Evolutionary conservation across 2,888 invertebrate species (phyloP).

Genomic region (Hedya salicella): DNA sequence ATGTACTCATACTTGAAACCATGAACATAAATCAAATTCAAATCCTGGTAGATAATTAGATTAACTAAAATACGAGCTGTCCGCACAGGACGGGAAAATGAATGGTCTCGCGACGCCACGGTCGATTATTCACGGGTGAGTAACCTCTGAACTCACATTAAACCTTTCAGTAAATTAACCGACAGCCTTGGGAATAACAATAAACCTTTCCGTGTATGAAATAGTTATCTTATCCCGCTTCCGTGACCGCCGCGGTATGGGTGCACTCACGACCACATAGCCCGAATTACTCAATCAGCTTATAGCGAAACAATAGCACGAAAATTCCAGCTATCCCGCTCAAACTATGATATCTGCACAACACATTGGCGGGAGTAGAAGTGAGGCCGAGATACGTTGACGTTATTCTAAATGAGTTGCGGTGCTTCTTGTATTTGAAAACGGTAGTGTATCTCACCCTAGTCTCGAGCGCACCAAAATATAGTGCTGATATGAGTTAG

Average conservation of each 20-base stretch:
- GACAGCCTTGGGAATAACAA: constrained; percentile 60
- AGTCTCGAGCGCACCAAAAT: too few species aligned
- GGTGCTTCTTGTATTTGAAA: too few species aligned
- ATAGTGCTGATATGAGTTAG: too few species aligned
- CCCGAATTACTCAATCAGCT: constrained; percentile 17
- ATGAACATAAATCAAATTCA: constrained; percentile 21
- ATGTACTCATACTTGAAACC: constrained; percentile 4
- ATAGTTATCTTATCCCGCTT: constrained; percentile 60
- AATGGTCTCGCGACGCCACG: constrained; percentile 50
- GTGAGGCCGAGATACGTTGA: too few species aligned
- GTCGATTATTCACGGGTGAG: constrained; percentile 58
- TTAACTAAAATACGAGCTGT: constrained; percentile 46
- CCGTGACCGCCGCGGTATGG: constrained; percentile 62
- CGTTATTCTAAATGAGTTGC: too few species aligned
- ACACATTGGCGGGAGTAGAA: too few species aligned
- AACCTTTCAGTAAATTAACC: constrained; percentile 63
- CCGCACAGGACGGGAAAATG: constrained; percentile 61
- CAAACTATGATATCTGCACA: constrained; percentile 8
- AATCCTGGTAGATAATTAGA: constrained; percentile 33
- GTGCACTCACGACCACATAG: constrained; percentile 22
- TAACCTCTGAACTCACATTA: constrained; percentile 70
- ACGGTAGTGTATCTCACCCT: too few species aligned
- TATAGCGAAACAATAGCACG: constrained; percentile 4
- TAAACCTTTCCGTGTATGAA: constrained; percentile 50
- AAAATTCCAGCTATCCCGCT: constrained; percentile 14